Conservation (phyloP, 2,888 invertebrate species). For the Eupithecia exiguata region DNA sequence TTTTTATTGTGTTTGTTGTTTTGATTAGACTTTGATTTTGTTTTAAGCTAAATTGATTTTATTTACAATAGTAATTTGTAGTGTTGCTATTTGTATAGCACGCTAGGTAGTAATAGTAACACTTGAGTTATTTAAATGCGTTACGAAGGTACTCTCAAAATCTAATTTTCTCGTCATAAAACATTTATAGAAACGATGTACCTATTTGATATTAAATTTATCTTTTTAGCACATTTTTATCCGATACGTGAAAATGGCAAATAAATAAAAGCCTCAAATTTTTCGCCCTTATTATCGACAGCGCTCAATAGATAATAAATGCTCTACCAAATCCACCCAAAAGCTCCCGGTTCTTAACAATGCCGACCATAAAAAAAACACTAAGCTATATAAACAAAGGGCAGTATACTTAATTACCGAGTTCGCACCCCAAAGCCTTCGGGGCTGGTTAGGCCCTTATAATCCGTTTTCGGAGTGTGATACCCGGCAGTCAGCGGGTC, state of each 20-base stretch:
- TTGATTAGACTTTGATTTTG: background rate
- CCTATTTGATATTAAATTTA: background rate
- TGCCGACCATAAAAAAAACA: background rate
- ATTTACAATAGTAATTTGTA: background rate
- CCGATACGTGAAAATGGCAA: background rate
- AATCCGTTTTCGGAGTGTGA: conserved; percentile 21
- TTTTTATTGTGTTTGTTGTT: background rate
- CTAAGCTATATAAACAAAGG: background rate
- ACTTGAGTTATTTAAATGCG: background rate
- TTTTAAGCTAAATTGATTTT: background rate
- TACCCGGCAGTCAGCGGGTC: conserved; percentile 4
- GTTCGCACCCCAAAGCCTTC: background rate
- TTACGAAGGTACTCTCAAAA: background rate
- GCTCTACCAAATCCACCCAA: background rate
- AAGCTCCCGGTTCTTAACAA: background rate
- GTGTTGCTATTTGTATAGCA: background rate
- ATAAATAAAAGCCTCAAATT: background rate
- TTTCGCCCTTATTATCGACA: background rate
- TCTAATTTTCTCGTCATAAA: background rate
- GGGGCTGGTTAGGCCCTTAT: background rate
- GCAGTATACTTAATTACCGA: background rate
- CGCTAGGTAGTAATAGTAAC: background rate
- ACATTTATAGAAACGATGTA: background rate
- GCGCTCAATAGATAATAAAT: background rate
- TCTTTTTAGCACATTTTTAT: background rate